These are phyloP conservation scores for Amiota communis DNA, from an alignment of 2,888 invertebrate genomes.

Conservation along the genomic window DNA sequence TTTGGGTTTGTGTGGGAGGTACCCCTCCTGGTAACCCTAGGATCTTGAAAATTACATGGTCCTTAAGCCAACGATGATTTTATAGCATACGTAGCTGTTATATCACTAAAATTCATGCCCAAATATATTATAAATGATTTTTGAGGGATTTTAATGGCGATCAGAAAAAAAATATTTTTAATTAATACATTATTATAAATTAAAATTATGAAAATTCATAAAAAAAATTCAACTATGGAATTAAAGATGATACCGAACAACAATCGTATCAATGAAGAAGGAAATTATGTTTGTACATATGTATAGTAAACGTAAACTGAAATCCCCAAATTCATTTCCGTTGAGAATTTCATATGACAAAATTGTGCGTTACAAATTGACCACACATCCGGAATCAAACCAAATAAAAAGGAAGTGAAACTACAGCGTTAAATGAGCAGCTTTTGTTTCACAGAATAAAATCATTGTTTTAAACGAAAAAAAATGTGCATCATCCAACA, in stretches of 20 bases:
- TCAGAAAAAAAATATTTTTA: conserved; percentile 6
- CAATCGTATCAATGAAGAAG: no score
- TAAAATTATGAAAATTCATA: conserved; percentile 7
- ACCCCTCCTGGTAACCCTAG: no score
- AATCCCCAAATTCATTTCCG: conserved; percentile 31
- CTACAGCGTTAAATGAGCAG: not conserved
- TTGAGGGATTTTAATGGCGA: no score
- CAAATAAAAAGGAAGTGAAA: no score
- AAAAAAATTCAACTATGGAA: conserved; percentile 2
- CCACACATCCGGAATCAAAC: conserved; percentile 11
- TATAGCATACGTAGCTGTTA: no score
- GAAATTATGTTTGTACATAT: not conserved
- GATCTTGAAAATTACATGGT: no score
- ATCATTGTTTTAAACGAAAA: not conserved
- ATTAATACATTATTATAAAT: not conserved
- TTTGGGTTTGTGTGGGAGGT: no score
- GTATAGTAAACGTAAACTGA: not conserved
- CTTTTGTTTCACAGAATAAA: conserved; percentile 24
- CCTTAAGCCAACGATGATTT: no score
- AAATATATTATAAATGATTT: no score
- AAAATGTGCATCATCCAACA: not conserved
- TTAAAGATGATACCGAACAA: not conserved
- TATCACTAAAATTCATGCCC: no score
- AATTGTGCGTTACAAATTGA: conserved; percentile 18
- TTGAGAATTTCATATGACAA: conserved; percentile 30